Conservation (phyloP, 1,140 invertebrate species). For the Drosophila ironensis region DNA sequence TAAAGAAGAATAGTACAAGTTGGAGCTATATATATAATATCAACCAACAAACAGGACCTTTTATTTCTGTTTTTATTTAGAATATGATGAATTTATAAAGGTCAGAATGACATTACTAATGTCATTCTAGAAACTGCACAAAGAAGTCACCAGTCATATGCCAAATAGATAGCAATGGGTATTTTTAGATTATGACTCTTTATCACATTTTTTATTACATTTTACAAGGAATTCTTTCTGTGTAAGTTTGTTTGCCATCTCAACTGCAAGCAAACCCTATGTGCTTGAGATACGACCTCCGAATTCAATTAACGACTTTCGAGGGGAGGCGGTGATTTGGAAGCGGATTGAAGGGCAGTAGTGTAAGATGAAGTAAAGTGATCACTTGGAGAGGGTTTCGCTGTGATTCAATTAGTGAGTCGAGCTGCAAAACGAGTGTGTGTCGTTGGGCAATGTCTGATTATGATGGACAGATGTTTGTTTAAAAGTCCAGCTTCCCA, state of each 20-base stretch:
- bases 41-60: too few relatives aligned
- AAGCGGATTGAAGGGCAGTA: conserved; percentile 2
- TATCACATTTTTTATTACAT: too few relatives aligned
- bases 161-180: too few relatives aligned
- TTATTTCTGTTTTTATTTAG: too few relatives aligned
- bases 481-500: neutral
- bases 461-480: conserved; percentile 51
- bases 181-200: too few relatives aligned
- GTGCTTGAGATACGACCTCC: conserved; percentile 42
- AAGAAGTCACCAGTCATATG: too few relatives aligned
- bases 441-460: conserved; percentile 41
- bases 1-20: conserved; percentile 69
- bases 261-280: neutral
- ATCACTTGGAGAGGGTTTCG: conserved; percentile 29
- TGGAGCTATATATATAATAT: conserved; percentile 3
- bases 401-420: conserved; percentile 55
- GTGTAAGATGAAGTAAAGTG: conserved; percentile 3
- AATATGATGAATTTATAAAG: too few relatives aligned
- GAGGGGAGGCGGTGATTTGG: conserved; percentile 37
- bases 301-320: conserved; percentile 68
- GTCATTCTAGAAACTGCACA: too few relatives aligned
- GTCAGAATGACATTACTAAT: too few relatives aligned
- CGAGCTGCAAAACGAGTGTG: neutral
- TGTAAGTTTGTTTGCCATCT: neutral
- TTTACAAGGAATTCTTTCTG: neutral